Base-by-base conservation (phyloP, 2,888 invertebrate species). In the Hydrotaea diabolus region DNA sequence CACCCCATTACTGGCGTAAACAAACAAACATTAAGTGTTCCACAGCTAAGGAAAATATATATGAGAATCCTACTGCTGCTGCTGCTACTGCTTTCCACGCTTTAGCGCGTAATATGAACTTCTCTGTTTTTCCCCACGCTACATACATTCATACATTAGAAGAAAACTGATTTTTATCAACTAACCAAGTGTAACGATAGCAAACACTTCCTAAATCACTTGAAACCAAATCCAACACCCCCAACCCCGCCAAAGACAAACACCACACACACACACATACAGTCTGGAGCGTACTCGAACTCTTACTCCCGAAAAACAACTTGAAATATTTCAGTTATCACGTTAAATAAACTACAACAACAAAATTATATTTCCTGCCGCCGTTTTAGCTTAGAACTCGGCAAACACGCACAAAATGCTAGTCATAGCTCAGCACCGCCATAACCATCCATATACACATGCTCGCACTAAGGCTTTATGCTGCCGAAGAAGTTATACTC, bases 171-270 rank as follows among this genome's bases (percentile, higher is more conserved):
- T 90, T 90, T 90, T 88, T 90, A 90, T 90, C 90, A 89, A 89
- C 90, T 90, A 90, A 89, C 90, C 91, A 90, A 90, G 90, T 90
- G 89, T 89, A 89, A 90, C 89, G 88, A 88, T 88, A 88, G 89
- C 89, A 90, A 90, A 90, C 91, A 90, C 90, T 90, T 90, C 90
- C 91, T 90, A 90, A 90, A 90, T 90, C 90, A 90, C 89, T 89
- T 88, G 88, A 87, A 83, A 76, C 43, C 13, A 39, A 39, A 39
- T 13, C 39, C 39, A 39, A 13, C 9, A 39, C 39, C 39, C 39
- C 39, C 7, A 13, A n/a, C n/a, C n/a, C n/a, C n/a, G 39, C 31
- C 62, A 17, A 66, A 17, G 19, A 17, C 31, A 53, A 77, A 59
- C 2, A 17, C 26, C 46, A 43, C 7, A 46, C n/a, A 46, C 57